Conservation (phyloP, 2,888 invertebrate genomes). For the Lacanobia wlatinum region DNA sequence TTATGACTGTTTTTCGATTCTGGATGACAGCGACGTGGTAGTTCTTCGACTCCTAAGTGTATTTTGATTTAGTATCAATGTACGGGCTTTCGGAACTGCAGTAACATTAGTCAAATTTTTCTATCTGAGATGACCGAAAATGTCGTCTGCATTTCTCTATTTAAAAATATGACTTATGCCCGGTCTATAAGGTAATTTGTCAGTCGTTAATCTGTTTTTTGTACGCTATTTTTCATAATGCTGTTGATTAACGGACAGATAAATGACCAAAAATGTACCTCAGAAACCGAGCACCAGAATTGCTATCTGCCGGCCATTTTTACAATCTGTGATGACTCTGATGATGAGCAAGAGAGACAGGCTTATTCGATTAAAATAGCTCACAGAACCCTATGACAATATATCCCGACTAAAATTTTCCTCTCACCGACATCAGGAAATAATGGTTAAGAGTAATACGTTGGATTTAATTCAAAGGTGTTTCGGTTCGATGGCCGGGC, state of each 20-base stretch:
- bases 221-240: no score
- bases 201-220: no score
- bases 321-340: not conserved
- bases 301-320: not conserved
- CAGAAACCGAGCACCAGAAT: no score
- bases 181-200: no score
- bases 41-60: no score
- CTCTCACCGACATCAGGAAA: slow-evolving; percentile 45
- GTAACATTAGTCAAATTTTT: not conserved
- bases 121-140: not conserved
- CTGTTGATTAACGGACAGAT: no score
- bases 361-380: not conserved
- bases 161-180: not conserved
- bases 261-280: no score
- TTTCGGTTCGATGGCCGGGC: slow-evolving; percentile 63
- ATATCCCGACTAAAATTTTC: slow-evolving; percentile 8
- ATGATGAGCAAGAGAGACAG: not conserved
- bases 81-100: no score
- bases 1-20: no score
- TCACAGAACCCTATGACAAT: slow-evolving; percentile 8
- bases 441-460: slow-evolving; percentile 58
- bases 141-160: not conserved
- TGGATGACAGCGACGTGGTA: no score
- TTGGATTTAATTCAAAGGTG: slow-evolving; percentile 62
- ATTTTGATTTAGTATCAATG: no score